phyloP scores from a whole-genome alignment of 2,888 invertebrate species.

The Stegophylla sp. region DNA sequence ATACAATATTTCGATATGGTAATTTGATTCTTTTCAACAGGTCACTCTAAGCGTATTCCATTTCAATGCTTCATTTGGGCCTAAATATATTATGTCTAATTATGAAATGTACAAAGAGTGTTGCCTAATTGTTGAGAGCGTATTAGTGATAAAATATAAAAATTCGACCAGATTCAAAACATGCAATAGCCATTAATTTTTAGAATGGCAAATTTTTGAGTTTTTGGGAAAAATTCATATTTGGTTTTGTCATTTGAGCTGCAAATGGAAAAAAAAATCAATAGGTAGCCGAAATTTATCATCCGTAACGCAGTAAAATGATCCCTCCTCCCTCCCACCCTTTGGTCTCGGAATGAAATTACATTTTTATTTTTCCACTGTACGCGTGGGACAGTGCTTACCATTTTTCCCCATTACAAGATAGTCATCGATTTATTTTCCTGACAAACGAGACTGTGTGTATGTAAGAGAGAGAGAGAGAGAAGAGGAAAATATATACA shows the following conservation, averaged over 20 bases:
- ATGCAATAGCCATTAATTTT: not conserved
- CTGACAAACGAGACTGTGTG: conserved; percentile 35
- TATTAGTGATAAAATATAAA: not conserved
- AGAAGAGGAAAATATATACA: conserved; percentile 27
- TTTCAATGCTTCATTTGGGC: no score
- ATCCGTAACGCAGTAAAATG: conserved; percentile 47
- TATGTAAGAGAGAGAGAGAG: not conserved
- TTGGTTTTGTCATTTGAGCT: not conserved
- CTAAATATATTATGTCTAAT: no score
- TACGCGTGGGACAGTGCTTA: conserved; percentile 45
- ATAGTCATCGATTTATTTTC: conserved; percentile 56
- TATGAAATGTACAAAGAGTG: no score
- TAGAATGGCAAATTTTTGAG: not conserved
- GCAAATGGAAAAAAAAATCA: conserved; percentile 40
- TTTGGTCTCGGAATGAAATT: conserved; percentile 37
- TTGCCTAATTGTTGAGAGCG: no score
- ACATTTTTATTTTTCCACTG: conserved; percentile 56
- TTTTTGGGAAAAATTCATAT: not conserved
- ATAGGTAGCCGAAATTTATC: conserved; percentile 49
- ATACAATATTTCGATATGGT: no score
- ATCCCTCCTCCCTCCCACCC: conserved; percentile 28
- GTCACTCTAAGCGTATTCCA: no score
- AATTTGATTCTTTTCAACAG: no score
- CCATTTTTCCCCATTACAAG: conserved; percentile 57
- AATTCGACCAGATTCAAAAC: not conserved